A percentile compares a stretch with the other conserved stretches of the same genome.
Evolutionary conservation across 2,888 invertebrate genomes (phyloP).

Genomic region (Pseudococcus longispinus): DNA sequence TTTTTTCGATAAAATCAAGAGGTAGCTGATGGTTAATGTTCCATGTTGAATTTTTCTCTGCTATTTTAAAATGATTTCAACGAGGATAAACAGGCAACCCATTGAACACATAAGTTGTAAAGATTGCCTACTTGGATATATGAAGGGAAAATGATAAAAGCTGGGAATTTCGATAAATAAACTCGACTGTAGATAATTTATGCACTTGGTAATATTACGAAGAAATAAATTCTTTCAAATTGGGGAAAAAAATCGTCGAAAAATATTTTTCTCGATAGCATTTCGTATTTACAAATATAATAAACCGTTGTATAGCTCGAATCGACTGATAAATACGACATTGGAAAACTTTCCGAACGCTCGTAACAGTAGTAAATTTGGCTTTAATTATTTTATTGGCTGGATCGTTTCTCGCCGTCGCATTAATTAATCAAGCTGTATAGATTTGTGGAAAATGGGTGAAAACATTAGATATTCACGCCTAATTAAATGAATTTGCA

Average conservation of each 20-base stretch:
- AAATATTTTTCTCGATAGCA: too few relatives aligned
- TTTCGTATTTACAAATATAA: neutral
- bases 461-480: slow-evolving; percentile 13
- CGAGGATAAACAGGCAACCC: neutral
- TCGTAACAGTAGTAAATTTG: neutral
- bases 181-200: too few relatives aligned
- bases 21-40: too few relatives aligned
- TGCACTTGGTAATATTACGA: neutral
- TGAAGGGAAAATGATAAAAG: neutral
- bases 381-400: slow-evolving; percentile 17
- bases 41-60: too few relatives aligned
- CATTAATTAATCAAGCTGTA: neutral
- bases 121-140: neutral
- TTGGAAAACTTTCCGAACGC: neutral
- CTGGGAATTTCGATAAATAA: neutral
- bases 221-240: neutral
- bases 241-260: too few relatives aligned
- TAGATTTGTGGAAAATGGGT: slow-evolving; percentile 1
- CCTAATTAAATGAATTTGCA: slow-evolving; percentile 28
- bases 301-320: neutral
- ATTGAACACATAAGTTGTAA: neutral
- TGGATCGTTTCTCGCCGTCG: neutral
- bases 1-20: neutral
- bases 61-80: too few relatives aligned
- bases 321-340: neutral